These are phyloP conservation scores for Limanda limanda DNA, from an alignment of 2,113 vertebrate genomes.

Conservation along the genomic window DNA sequence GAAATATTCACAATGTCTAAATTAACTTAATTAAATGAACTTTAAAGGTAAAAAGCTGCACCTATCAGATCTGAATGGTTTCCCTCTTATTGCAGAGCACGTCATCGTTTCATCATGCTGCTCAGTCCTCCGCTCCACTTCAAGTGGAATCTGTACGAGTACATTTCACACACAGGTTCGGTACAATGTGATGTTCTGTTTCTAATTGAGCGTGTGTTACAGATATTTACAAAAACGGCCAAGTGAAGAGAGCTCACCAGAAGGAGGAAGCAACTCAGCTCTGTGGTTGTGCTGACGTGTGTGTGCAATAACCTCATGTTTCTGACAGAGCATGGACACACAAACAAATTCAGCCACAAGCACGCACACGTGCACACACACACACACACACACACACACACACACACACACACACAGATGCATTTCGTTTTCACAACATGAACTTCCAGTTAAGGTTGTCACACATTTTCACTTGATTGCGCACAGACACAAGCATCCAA, in stretches of 20 bases:
- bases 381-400: not conserved
- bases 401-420: not conserved
- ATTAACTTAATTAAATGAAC: too few species aligned
- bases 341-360: not conserved
- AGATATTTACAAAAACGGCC: not conserved
- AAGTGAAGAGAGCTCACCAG: accelerated
- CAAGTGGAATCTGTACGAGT: too few species aligned
- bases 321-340: not conserved
- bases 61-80: too few species aligned
- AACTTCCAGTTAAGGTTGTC: not conserved
- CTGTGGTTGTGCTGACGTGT: constrained; percentile 29
- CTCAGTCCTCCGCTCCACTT: too few species aligned
- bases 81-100: too few species aligned
- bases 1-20: too few species aligned
- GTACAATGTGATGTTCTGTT: too few species aligned
- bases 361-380: not conserved
- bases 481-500: too few species aligned
- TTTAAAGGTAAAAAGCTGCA: too few species aligned
- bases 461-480: not conserved
- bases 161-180: too few species aligned
- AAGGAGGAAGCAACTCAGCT: constrained; percentile 53
- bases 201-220: not conserved
- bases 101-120: too few species aligned
- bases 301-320: constrained; percentile 42
- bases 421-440: constrained; percentile 4